phyloP scores from a whole-genome alignment of 2,888 invertebrate species.

The Bruchidius siliquastri region DNA sequence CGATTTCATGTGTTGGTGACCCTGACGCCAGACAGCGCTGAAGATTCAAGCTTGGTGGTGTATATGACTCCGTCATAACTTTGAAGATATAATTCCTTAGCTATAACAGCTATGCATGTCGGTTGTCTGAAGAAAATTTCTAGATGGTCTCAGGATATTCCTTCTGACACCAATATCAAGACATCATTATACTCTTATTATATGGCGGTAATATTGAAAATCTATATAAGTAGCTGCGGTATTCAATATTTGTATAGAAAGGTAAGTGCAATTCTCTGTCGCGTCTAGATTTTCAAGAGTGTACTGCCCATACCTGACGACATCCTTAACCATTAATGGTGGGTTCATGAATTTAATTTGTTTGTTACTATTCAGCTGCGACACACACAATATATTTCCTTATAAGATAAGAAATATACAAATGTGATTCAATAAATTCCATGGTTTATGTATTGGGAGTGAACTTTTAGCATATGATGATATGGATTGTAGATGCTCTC shows the following conservation, averaged over 20 bases:
- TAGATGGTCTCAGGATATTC: neutral
- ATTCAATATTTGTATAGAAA: neutral
- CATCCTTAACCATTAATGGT: neutral
- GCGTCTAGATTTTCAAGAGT: neutral
- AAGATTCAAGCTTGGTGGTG: too few species aligned
- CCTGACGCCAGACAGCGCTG: too few species aligned
- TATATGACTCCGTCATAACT: too few species aligned
- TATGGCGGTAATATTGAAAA: neutral
- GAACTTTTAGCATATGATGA: too few species aligned
- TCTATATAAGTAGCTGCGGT: neutral
- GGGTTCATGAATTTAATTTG: neutral
- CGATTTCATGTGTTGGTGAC: too few species aligned
- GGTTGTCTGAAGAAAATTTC: too few species aligned
- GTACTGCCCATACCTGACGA: neutral
- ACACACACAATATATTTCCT: neutral
- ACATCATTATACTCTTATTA: neutral
- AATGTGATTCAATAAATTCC: neutral
- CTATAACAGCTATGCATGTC: too few species aligned
- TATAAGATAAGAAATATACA: neutral
- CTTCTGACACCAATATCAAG: neutral
- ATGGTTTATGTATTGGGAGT: neutral
- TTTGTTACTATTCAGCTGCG: neutral
- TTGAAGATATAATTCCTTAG: too few species aligned
- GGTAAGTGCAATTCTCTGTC: neutral
- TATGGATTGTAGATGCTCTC: too few species aligned